Conservation (phyloP, 2,113 vertebrate genomes). For the Chiloscyllium plagiosum region DNA sequence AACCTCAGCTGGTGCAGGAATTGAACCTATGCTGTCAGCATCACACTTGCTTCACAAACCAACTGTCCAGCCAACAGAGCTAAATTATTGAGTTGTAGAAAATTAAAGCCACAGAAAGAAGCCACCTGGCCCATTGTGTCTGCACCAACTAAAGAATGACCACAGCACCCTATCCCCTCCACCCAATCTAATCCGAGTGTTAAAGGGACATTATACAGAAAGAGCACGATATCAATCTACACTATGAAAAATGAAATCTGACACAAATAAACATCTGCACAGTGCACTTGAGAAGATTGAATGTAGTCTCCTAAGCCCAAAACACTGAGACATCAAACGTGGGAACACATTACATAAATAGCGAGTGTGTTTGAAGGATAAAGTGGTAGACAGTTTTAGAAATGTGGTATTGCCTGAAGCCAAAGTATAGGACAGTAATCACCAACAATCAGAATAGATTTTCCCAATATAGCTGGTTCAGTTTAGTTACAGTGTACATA, state of each 20-base stretch:
- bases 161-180: too few relatives aligned
- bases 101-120: too few relatives aligned
- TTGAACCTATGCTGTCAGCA: too few relatives aligned
- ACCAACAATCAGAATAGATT: background rate
- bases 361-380: background rate
- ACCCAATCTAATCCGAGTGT: too few relatives aligned
- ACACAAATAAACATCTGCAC: background rate
- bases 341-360: background rate
- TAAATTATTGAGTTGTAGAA: too few relatives aligned
- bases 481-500: background rate
- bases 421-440: constrained; percentile 4
- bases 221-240: background rate
- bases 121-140: too few relatives aligned
- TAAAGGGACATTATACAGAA: background rate
- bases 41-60: too few relatives aligned
- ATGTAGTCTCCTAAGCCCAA: background rate
- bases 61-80: too few relatives aligned
- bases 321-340: background rate
- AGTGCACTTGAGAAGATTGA: background rate
- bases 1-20: too few relatives aligned
- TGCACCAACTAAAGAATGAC: too few relatives aligned
- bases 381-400: background rate
- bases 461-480: background rate
- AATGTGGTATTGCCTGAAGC: background rate
- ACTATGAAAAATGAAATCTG: background rate